A percentile compares a stretch with the other conserved stretches of the same genome.
Conservation (phyloP, 2,888 invertebrate genomes). For the Trypoxylon attenuatum region DNA sequence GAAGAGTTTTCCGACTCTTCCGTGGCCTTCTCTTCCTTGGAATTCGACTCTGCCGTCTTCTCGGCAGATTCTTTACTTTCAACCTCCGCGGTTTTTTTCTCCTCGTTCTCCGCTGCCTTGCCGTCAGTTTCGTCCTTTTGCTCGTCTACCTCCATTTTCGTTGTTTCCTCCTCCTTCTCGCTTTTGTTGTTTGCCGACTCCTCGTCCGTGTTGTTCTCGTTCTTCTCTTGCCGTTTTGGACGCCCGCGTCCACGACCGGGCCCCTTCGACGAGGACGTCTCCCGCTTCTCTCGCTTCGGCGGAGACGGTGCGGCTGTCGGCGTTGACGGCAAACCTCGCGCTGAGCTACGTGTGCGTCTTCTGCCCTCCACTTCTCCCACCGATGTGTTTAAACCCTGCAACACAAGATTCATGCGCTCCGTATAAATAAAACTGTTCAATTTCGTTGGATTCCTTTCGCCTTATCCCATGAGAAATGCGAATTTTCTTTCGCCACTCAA, state of each 20-base stretch:
- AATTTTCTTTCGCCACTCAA: no score
- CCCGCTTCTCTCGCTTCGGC: conserved; percentile 75
- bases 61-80: conserved; percentile 59
- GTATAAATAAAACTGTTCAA: no score
- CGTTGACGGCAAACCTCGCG: conserved; percentile 74
- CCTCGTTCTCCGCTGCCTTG: conserved; percentile 53
- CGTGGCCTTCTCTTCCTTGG: conserved; percentile 65
- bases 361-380: conserved; percentile 76
- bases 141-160: conserved; percentile 69
- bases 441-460: no score
- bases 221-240: conserved; percentile 70
- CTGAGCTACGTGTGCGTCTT: conserved; percentile 78
- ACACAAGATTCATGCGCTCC: no score
- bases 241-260: conserved; percentile 72
- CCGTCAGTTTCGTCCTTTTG: conserved; percentile 63
- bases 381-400: conserved; percentile 74
- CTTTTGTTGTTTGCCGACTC: conserved; percentile 67
- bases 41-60: conserved; percentile 62
- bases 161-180: conserved; percentile 66
- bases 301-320: conserved; percentile 77
- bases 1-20: conserved; percentile 65
- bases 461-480: no score
- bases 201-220: conserved; percentile 67
- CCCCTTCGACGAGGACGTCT: conserved; percentile 64
- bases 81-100: conserved; percentile 54